Base-by-base conservation (phyloP, 2,888 invertebrate genomes). In the Diaprepes abbreviatus region DNA sequence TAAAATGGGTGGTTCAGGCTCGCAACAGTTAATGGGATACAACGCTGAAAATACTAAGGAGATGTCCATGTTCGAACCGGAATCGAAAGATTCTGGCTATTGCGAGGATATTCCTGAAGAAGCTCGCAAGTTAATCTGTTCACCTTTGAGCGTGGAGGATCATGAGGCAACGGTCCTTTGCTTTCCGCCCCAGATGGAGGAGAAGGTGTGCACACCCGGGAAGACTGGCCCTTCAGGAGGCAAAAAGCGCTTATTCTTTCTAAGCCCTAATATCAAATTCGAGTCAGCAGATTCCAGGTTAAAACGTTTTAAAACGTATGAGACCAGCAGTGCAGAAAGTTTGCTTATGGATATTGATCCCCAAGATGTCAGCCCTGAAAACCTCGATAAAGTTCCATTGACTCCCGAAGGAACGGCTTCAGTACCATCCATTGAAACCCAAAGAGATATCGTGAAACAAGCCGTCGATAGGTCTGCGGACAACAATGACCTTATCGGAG, bases 401-500 rank as follows among this genome's bases (percentile, higher is more conserved):
- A n/a, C n/a, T 10, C 28, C 16, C 1, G 28, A 50, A 9, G 28
- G 14, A 3, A 19, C 43, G 1, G 43, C 43, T n/a, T 12, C 52
- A 1, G 33, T 54, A 7, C 24, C 55, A 1, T 16, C 33, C 4
- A 33, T 19, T 17, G 54, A 48, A 12, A 31, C 14, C 43, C 62
- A 65, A 48, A 93, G 94, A 79, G 90, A 91, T 0, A 89, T 89
- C 0, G 90, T 91, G 5, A 92, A 91, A 88, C 87, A 87, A 4
- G 93, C 93, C 0, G 82, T 93, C 72, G 89, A 91, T 3, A 84
- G 90, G 84, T 91, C 92, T 31, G 85, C 87, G 2, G 85, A 85
- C 5, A 90, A 92, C 67, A 35, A 91, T 0, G 91, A 93, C 79
- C 85, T 95, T 4, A 94, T 94, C 62, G 95, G 95, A 0, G 95